Evolutionary conservation across 1,140 invertebrate genomes (phyloP).

Genomic region (Tetramorium simillimum): DNA sequence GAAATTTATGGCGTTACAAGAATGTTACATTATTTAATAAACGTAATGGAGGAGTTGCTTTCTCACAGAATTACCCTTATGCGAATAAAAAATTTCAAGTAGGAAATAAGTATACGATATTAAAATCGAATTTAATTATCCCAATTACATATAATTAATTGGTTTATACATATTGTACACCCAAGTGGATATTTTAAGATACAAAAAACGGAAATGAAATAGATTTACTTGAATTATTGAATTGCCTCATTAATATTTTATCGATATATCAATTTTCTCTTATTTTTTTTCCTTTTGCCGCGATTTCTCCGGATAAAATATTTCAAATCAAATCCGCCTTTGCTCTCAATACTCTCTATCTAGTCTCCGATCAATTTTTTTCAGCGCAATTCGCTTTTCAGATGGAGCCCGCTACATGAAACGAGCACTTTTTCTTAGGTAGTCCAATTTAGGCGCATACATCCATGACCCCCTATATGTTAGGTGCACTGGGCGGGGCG

Average conservation of each 20-base stretch:
- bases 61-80: background rate
- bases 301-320: conserved; percentile 20
- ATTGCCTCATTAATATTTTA: background rate
- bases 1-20: conserved; percentile 47
- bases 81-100: background rate
- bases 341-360: background rate
- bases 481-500: conserved; percentile 50
- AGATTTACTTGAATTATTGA: background rate
- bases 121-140: background rate
- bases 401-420: background rate
- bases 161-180: too few relatives aligned
- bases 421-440: conserved; percentile 47
- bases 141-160: background rate
- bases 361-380: background rate
- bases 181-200: background rate
- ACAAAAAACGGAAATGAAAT: background rate
- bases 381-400: background rate
- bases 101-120: background rate
- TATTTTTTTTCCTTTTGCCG: background rate
- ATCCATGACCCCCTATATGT: conserved; percentile 30
- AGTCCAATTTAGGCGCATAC: conserved; percentile 53
- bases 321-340: conserved; percentile 22
- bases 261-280: background rate
- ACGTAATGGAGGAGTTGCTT: conserved; percentile 39
- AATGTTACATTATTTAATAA: conserved; percentile 56